These are phyloP conservation scores for Tokudaia tokunoshimensis DNA, from an alignment of 2,797 vertebrate genomes.

Conservation along the genomic window DNA sequence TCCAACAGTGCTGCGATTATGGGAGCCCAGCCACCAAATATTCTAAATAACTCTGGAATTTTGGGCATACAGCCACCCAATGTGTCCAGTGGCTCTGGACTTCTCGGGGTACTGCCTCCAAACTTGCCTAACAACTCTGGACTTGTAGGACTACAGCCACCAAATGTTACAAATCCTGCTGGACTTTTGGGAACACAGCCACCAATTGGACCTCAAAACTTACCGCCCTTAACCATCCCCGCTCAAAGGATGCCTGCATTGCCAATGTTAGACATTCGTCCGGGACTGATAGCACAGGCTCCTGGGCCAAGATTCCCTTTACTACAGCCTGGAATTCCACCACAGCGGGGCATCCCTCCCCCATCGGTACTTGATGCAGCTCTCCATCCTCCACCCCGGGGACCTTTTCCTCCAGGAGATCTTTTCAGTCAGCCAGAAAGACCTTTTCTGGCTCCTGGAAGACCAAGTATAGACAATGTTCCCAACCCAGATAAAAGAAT, in stretches of 20 bases:
- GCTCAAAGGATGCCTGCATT: constrained; percentile 95
- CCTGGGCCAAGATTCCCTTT: constrained; percentile 93
- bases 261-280: constrained; percentile 95
- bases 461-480: constrained; percentile 90
- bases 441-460: constrained; percentile 89
- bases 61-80: constrained; percentile 89
- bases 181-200: constrained; percentile 92
- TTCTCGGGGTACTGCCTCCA: constrained; percentile 88
- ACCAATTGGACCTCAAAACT: constrained; percentile 90
- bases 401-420: constrained; percentile 95
- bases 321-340: constrained; percentile 94
- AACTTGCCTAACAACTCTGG: constrained; percentile 92
- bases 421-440: constrained; percentile 93
- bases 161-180: constrained; percentile 87
- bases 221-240: constrained; percentile 92
- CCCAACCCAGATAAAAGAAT: constrained; percentile 93
- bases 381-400: constrained; percentile 93
- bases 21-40: constrained; percentile 86
- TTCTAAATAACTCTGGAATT: constrained; percentile 88
- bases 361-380: constrained; percentile 91
- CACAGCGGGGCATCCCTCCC: constrained; percentile 89
- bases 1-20: constrained; percentile 88
- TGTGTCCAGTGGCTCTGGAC: constrained; percentile 88
- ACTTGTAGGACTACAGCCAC: constrained; percentile 90
- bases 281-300: constrained; percentile 92